Evolutionary conservation across 2,797 vertebrate species (phyloP).

Genomic region (Macroramphosus scolopax): DNA sequence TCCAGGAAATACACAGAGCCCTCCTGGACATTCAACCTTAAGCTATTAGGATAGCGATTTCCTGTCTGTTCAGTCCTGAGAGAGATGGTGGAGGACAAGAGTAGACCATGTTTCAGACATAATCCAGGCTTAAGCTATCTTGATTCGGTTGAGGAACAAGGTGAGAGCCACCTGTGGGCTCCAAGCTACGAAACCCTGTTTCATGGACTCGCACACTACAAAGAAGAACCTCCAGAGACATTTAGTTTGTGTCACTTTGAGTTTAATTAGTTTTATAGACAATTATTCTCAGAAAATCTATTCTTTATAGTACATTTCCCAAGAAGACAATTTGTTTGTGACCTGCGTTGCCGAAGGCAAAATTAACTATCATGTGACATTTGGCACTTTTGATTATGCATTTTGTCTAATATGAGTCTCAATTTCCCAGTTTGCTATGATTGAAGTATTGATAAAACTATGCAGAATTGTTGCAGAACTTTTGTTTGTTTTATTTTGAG

Average conservation of each 20-base stretch:
- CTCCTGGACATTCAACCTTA: constrained; percentile 81
- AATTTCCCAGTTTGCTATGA: constrained; percentile 33
- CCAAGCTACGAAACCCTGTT: constrained; percentile 44
- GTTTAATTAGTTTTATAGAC: constrained; percentile 45
- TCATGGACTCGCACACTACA: constrained; percentile 30
- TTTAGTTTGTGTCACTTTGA: constrained; percentile 52
- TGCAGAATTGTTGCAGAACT: constrained; percentile 22
- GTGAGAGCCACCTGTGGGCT: constrained; percentile 26
- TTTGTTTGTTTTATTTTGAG: constrained; percentile 60
- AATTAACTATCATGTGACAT: constrained; percentile 76
- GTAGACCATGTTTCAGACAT: constrained; percentile 30
- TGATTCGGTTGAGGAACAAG: constrained; percentile 34
- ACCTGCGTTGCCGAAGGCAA: constrained; percentile 32
- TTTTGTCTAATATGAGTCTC: constrained; percentile 30
- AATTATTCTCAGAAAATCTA: constrained; percentile 19
- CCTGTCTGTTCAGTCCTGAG: constrained; percentile 43
- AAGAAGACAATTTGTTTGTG: constrained; percentile 17
- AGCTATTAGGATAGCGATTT: constrained; percentile 42
- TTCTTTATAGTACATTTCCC: constrained; percentile 11
- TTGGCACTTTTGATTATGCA: constrained; percentile 68
- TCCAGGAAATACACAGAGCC: constrained; percentile 89
- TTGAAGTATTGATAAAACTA: constrained; percentile 15
- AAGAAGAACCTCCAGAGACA: constrained; percentile 49
- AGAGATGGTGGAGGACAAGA: constrained; percentile 32
- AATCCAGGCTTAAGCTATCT: constrained; percentile 63